Conservation (phyloP, 2,888 invertebrate species). For the Drosophila subquinaria region DNA sequence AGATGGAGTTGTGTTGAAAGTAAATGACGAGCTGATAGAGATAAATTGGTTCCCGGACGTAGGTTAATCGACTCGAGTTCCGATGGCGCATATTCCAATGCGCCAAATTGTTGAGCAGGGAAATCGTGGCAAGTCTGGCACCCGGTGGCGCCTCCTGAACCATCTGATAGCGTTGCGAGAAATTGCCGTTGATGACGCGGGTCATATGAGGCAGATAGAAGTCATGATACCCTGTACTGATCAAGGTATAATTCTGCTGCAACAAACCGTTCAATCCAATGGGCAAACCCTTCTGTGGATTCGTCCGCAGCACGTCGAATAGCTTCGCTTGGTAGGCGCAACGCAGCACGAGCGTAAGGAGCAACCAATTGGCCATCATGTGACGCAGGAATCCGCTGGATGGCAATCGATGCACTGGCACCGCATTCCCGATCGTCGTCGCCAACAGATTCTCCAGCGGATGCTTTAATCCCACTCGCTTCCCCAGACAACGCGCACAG, state of each 20-base stretch:
- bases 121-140: conserved; percentile 48
- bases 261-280: conserved; percentile 54
- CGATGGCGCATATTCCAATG: conserved; percentile 58
- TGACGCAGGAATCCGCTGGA: conserved; percentile 67
- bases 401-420: conserved; percentile 55
- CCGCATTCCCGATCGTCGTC: conserved; percentile 69
- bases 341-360: conserved; percentile 75
- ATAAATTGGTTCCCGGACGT: conserved; percentile 65
- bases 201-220: conserved; percentile 71
- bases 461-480: conserved; percentile 23
- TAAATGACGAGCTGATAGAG: conserved; percentile 68
- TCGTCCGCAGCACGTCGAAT: conserved; percentile 74
- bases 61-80: conserved; percentile 53
- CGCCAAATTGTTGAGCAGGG: conserved; percentile 63
- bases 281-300: conserved; percentile 59
- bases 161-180: conserved; percentile 24
- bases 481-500: conserved; percentile 31
- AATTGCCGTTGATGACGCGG: conserved; percentile 22
- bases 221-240: conserved; percentile 42
- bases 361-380: conserved; percentile 73
- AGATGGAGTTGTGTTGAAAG: conserved; percentile 64
- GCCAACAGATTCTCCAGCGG: conserved; percentile 65
- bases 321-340: conserved; percentile 83
- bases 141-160: conserved; percentile 35
- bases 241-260: conserved; percentile 60